Conservation (phyloP, 2,113 vertebrate genomes). For the Pelecanus crispus region DNA sequence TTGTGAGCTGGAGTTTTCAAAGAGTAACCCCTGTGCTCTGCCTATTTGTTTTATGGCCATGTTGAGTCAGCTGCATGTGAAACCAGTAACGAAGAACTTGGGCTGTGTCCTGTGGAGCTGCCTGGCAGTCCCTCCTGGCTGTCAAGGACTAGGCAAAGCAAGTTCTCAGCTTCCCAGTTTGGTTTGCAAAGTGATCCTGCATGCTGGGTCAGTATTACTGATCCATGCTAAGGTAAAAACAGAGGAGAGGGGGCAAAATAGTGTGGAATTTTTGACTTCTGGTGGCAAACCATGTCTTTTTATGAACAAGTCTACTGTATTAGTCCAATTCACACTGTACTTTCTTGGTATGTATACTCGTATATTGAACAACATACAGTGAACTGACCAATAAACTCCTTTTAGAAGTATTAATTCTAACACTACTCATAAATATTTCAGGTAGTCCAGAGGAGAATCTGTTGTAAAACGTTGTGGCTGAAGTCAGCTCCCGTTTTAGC, state of each 20-base stretch:
- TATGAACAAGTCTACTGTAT: neutral
- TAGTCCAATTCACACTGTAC: neutral
- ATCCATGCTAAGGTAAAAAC: neutral
- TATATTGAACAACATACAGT: neutral
- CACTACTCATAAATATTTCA: neutral
- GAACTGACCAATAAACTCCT: neutral
- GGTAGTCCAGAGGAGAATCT: neutral
- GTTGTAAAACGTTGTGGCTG: neutral
- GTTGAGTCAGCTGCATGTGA: neutral
- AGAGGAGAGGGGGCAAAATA: neutral
- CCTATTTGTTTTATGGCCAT: rapidly evolving
- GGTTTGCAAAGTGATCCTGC: neutral
- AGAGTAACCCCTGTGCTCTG: neutral
- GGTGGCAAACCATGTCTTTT: neutral
- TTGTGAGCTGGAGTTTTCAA: neutral
- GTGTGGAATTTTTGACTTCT: neutral
- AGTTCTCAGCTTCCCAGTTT: neutral
- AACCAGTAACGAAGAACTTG: neutral
- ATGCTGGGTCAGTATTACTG: neutral
- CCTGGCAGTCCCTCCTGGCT: neutral
- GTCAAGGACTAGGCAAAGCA: neutral
- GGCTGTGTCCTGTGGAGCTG: neutral
- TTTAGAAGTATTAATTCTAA: neutral
- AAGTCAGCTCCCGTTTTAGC: neutral
- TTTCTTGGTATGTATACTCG: neutral